Evolutionary conservation across 1,140 invertebrate species (phyloP).

Genomic region (Zaprionus lachaisei): DNA sequence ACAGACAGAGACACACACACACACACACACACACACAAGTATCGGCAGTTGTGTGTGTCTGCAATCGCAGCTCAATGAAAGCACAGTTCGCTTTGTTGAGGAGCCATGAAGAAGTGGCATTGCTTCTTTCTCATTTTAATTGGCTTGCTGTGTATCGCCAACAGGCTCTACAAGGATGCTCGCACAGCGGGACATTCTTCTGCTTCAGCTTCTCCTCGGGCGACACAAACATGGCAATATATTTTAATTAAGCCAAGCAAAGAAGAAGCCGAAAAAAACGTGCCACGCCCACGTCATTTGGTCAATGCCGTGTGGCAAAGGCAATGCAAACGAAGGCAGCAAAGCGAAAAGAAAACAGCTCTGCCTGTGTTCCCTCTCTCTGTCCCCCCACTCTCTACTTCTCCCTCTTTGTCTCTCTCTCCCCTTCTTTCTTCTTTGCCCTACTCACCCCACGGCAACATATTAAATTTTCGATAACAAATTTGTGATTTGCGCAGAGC

Average conservation of each 20-base stretch:
- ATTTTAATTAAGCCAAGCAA: constrained; percentile 43
- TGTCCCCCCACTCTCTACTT: neutral
- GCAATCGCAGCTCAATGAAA: constrained; percentile 28
- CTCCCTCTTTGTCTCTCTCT: no score
- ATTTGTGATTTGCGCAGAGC: constrained; percentile 15
- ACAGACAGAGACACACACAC: neutral
- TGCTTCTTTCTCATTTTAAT: constrained; percentile 45
- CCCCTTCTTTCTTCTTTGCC: neutral
- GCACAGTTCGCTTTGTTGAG: constrained; percentile 21
- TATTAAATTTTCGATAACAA: constrained; percentile 43
- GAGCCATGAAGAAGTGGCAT: constrained; percentile 11
- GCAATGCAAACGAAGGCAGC: constrained; percentile 31
- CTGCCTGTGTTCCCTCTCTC: neutral
- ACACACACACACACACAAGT: neutral
- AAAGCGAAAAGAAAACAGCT: neutral
- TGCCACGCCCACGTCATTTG: constrained; percentile 35
- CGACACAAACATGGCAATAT: constrained; percentile 26
- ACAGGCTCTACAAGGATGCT: constrained; percentile 6
- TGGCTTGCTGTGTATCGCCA: constrained; percentile 28
- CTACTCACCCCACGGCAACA: neutral
- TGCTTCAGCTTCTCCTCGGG: neutral
- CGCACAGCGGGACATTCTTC: neutral
- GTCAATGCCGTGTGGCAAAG: constrained; percentile 39
- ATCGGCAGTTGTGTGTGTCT: neutral
- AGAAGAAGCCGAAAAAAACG: constrained; percentile 9